A percentile compares a stretch with the other conserved stretches of the same genome.
Conservation (phyloP, 2,888 invertebrate species). For the Aradus depressus region DNA sequence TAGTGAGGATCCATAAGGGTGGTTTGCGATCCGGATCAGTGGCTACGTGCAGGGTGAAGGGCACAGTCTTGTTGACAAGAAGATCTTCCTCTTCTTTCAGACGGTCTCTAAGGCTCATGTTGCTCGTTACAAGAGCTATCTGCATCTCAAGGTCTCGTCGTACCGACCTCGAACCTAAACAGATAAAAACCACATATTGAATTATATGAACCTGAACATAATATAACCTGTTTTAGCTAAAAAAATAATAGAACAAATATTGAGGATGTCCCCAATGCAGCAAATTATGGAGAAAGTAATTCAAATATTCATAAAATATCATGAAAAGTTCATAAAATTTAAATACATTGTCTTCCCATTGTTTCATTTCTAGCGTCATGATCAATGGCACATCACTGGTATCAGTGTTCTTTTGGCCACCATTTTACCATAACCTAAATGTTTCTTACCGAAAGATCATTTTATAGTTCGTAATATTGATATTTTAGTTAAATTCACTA, state of each 20-base stretch:
- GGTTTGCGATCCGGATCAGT: constrained; percentile 55
- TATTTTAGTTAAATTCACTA: too few relatives aligned
- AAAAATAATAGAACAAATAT: too few relatives aligned
- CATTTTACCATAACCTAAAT: too few relatives aligned
- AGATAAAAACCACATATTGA: constrained; percentile 1
- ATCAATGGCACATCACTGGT: too few relatives aligned
- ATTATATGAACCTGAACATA: background rate
- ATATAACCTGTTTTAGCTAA: too few relatives aligned
- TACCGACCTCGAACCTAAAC: constrained; percentile 62
- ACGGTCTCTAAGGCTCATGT: constrained; percentile 48
- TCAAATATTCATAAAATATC: background rate
- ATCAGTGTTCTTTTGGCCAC: too few relatives aligned
- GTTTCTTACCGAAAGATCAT: too few relatives aligned
- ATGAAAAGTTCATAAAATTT: constrained; percentile 1
- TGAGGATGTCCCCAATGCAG: too few relatives aligned
- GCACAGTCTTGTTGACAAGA: constrained; percentile 47
- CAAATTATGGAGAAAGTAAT: too few relatives aligned
- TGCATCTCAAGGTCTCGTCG: constrained; percentile 89
- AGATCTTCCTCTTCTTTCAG: constrained; percentile 63
- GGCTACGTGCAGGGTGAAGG: constrained; percentile 39
- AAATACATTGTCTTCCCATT: too few relatives aligned
- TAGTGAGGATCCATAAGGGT: constrained; percentile 67
- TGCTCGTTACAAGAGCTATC: constrained; percentile 72
- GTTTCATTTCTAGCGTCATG: too few relatives aligned
- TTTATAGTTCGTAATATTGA: too few relatives aligned